phyloP scores from a whole-genome alignment of 2,113 vertebrate genomes.

The Phasianus colchicus region DNA sequence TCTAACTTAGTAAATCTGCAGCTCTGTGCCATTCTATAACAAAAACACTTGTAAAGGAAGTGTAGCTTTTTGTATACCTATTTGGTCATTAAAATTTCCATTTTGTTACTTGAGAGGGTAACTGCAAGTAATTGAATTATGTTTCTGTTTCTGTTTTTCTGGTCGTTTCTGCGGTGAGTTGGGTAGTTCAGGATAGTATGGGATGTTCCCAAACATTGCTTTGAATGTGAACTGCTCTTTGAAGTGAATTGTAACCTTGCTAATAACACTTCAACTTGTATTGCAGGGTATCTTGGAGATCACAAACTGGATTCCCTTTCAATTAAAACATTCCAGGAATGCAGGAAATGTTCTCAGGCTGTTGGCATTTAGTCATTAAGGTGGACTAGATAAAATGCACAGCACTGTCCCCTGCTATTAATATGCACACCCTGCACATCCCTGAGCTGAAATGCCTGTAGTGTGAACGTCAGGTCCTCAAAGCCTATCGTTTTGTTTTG shows the following conservation, averaged over 20 bases:
- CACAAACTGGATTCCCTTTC: background rate
- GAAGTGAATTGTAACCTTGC: background rate
- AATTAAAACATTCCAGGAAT: background rate
- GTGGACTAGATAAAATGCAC: background rate
- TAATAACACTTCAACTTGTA: background rate
- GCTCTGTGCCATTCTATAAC: background rate
- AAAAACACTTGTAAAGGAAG: background rate
- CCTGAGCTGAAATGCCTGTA: background rate
- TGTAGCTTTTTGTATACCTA: rapidly evolving
- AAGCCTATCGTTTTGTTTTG: background rate
- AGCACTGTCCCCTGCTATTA: background rate
- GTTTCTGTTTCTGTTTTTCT: background rate
- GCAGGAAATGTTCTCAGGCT: rapidly evolving
- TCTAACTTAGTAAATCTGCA: background rate
- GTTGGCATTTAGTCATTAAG: background rate
- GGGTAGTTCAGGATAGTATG: background rate
- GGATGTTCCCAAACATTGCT: background rate
- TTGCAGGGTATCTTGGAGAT: background rate
- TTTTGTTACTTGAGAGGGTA: background rate
- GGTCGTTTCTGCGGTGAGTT: background rate
- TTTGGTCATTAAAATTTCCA: background rate
- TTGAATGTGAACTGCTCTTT: background rate
- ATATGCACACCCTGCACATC: background rate
- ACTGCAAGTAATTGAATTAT: background rate
- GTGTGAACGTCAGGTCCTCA: background rate